Evolutionary conservation across 2,113 vertebrate species (phyloP).

Genomic region (Lagenorhynchus albirostris): DNA sequence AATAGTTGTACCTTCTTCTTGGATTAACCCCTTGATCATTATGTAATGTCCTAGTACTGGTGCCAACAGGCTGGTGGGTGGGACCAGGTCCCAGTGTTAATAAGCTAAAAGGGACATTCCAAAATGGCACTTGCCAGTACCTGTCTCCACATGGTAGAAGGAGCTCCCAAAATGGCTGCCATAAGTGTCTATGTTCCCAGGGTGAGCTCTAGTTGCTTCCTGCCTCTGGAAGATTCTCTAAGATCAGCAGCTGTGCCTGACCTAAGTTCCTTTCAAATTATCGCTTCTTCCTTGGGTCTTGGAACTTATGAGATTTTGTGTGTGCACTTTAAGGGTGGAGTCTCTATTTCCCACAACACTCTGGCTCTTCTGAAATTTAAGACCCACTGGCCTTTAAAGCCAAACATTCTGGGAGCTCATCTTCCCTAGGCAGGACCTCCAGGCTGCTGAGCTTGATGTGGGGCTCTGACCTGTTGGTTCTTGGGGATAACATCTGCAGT

Average conservation of each 20-base stretch:
- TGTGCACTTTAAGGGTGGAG: background rate
- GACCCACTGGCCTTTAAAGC: background rate
- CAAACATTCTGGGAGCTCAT: background rate
- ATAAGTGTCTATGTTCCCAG: background rate
- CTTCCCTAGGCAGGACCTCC: background rate
- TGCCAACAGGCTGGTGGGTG: background rate
- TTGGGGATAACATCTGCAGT: background rate
- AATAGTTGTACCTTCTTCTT: background rate
- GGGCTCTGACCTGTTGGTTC: background rate
- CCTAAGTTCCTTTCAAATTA: background rate
- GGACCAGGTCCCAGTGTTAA: background rate
- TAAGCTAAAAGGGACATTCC: background rate
- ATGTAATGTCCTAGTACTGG: background rate
- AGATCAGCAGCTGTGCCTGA: background rate
- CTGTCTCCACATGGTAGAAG: background rate
- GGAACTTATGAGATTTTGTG: background rate
- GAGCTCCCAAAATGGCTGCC: background rate
- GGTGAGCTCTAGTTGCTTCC: background rate
- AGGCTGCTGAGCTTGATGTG: background rate
- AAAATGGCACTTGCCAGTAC: background rate
- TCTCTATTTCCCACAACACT: background rate
- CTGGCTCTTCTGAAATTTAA: background rate
- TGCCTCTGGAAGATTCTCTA: background rate
- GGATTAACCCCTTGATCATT: background rate
- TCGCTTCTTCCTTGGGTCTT: background rate